Conservation (phyloP, 2,888 invertebrate species). For the Drosophila emarginata region DNA sequence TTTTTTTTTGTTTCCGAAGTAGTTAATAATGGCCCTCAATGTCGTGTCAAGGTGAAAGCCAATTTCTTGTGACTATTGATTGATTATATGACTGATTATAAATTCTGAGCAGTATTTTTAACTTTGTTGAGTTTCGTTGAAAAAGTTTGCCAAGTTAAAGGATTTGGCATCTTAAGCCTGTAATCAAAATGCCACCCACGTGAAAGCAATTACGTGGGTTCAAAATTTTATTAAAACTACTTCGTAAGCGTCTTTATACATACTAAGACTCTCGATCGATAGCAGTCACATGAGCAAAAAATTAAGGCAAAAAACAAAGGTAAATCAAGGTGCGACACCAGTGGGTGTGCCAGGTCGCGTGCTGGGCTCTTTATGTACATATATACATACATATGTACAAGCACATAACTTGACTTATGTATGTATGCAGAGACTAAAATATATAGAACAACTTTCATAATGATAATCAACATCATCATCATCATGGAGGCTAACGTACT, state of each 20-base stretch:
- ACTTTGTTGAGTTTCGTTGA: conserved; percentile 14
- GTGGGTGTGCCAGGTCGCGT: conserved; percentile 29
- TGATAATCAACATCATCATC: background rate
- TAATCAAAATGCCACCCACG: conserved; percentile 49
- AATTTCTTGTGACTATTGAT: conserved; percentile 22
- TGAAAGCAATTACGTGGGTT: conserved; percentile 54
- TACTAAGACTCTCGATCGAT: conserved; percentile 58
- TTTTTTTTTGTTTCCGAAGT: background rate
- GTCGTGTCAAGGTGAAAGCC: conserved; percentile 43
- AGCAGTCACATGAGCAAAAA: conserved; percentile 39
- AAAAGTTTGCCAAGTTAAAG: conserved; percentile 14
- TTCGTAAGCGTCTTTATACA: conserved; percentile 33
- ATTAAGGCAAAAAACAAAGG: conserved; percentile 29
- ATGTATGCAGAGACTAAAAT: conserved; percentile 42
- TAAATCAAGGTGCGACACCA: conserved; percentile 70
- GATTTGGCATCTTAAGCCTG: conserved; percentile 7
- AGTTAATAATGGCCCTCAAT: conserved; percentile 22
- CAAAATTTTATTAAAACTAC: conserved; percentile 30
- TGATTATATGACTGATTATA: conserved; percentile 32
- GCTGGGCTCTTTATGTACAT: conserved; percentile 19
- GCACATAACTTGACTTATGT: conserved; percentile 8
- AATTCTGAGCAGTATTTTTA: conserved; percentile 15
- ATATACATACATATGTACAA: conserved; percentile 22
- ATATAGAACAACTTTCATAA: conserved; percentile 56
- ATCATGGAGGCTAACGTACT: conserved; percentile 61